phyloP scores from a whole-genome alignment of 2,888 invertebrate species.

The Muschampia plurimacula region DNA sequence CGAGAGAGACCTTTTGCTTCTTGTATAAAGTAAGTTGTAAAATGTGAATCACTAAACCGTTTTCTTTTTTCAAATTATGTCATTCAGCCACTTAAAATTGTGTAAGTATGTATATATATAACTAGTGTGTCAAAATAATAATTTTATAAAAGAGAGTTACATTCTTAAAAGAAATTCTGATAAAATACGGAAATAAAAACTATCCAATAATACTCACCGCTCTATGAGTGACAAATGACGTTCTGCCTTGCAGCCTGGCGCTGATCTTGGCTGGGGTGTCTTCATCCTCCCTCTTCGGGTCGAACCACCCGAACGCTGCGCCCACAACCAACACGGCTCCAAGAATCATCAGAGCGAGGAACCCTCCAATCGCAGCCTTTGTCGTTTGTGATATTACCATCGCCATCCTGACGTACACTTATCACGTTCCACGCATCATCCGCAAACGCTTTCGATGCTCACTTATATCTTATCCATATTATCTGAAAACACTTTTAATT shows the following conservation, averaged over 20 bases:
- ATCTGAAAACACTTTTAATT: not conserved
- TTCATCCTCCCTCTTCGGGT: slow-evolving; percentile 76
- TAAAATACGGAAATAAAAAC: not conserved
- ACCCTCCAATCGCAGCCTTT: slow-evolving; percentile 79
- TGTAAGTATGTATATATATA: no score
- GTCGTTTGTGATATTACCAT: slow-evolving; percentile 83
- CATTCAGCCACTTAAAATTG: no score
- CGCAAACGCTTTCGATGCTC: not conserved
- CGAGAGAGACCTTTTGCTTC: no score
- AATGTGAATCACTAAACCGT: no score
- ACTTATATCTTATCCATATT: not conserved
- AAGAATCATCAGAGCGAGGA: slow-evolving; percentile 77
- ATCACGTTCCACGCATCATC: slow-evolving; percentile 56
- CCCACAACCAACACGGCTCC: slow-evolving; percentile 79
- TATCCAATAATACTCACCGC: slow-evolving; percentile 66
- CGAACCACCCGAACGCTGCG: slow-evolving; percentile 80
- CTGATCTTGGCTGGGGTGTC: slow-evolving; percentile 79
- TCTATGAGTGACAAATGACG: slow-evolving; percentile 79
- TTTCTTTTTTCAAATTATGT: no score
- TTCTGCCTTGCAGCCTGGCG: slow-evolving; percentile 75
- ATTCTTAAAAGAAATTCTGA: not conserved
- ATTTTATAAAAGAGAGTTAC: no score
- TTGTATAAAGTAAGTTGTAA: no score
- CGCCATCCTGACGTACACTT: slow-evolving; percentile 73
- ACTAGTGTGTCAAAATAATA: no score